Percentiles rank a stretch among this genome's conserved stretches.
These are phyloP conservation scores for Spilarctia lutea DNA, from an alignment of 2,888 invertebrate genomes.

Conservation along the genomic window DNA sequence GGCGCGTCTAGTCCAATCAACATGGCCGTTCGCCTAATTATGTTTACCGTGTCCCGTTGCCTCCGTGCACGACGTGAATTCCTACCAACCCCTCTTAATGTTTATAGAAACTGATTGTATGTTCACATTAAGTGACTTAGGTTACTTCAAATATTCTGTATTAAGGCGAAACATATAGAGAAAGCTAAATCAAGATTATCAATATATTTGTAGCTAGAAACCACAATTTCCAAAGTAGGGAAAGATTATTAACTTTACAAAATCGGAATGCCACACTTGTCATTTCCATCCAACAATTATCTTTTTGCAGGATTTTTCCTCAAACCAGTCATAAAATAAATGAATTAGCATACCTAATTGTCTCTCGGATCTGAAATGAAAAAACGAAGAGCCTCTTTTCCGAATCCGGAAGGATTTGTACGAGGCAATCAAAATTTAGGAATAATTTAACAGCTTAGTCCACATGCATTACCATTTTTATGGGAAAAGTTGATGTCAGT, in stretches of 20 bases:
- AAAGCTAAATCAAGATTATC: conserved; percentile 30
- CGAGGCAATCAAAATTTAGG: conserved; percentile 80
- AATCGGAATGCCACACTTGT: conserved; percentile 48
- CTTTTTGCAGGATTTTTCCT: conserved; percentile 67
- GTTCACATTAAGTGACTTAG: conserved; percentile 42
- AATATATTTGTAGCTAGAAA: conserved; percentile 21
- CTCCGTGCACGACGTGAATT: conserved; percentile 56
- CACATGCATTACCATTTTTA: conserved; percentile 73
- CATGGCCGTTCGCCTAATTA: conserved; percentile 73
- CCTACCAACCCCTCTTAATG: conserved; percentile 62
- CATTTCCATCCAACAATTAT: conserved; percentile 70
- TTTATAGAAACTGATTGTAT: conserved; percentile 60
- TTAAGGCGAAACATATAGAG: conserved; percentile 35
- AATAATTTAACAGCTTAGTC: conserved; percentile 75
- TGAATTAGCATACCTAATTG: conserved; percentile 85
- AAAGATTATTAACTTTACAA: conserved; percentile 27
- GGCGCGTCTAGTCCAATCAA: conserved; percentile 73
- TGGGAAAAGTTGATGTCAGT: conserved; percentile 66
- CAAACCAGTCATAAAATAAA: conserved; percentile 78
- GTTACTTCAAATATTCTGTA: conserved; percentile 22
- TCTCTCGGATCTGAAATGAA: conserved; percentile 75
- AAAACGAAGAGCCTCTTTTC: conserved; percentile 72
- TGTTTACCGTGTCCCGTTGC: conserved; percentile 71
- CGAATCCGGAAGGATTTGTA: conserved; percentile 73
- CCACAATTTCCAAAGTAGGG: not conserved